A percentile compares a stretch with the other conserved stretches of the same genome.
Evolutionary conservation across 2,797 vertebrate genomes (phyloP).

Genomic region (Phrynocephalus guinanensis): DNA sequence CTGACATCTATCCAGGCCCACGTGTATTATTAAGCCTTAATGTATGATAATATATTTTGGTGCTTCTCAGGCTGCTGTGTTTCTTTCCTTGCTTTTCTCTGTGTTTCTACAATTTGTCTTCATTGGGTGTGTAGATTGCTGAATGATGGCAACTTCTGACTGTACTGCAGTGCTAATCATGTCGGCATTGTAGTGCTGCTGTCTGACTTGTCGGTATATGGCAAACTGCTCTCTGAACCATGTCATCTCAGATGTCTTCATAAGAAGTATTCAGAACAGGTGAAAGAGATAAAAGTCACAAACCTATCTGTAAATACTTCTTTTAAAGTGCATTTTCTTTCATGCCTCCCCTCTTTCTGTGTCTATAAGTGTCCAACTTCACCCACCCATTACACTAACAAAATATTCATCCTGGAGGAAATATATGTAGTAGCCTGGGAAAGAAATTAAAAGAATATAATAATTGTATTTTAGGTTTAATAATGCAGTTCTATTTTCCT

Average conservation of each 20-base stretch:
- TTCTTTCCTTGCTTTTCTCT: background rate
- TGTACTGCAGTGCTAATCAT: conserved; percentile 23
- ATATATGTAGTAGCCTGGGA: background rate
- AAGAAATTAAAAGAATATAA: background rate
- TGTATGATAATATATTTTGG: conserved; percentile 24
- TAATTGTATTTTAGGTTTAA: background rate
- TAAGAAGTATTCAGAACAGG: conserved; percentile 10
- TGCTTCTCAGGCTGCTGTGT: background rate
- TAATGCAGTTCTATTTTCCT: background rate
- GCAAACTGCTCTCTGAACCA: conserved; percentile 20
- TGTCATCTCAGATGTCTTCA: conserved; percentile 12
- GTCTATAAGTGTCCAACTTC: background rate
- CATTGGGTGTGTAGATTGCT: conserved; percentile 3
- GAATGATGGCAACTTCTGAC: conserved; percentile 20
- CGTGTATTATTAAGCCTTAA: conserved; percentile 21
- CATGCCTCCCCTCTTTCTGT: background rate
- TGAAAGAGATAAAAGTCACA: conserved; percentile 11
- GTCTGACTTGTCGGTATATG: conserved; percentile 21
- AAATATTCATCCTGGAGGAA: background rate
- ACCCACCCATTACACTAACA: conserved; percentile 5
- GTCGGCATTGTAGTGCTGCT: conserved; percentile 10
- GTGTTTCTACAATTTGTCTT: conserved; percentile 18
- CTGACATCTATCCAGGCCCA: conserved; percentile 14
- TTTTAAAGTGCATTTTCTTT: background rate
- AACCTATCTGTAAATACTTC: conserved; percentile 9